Evolutionary conservation across 2,797 vertebrate genomes (phyloP).

Genomic region (Sebastes oblongus): DNA sequence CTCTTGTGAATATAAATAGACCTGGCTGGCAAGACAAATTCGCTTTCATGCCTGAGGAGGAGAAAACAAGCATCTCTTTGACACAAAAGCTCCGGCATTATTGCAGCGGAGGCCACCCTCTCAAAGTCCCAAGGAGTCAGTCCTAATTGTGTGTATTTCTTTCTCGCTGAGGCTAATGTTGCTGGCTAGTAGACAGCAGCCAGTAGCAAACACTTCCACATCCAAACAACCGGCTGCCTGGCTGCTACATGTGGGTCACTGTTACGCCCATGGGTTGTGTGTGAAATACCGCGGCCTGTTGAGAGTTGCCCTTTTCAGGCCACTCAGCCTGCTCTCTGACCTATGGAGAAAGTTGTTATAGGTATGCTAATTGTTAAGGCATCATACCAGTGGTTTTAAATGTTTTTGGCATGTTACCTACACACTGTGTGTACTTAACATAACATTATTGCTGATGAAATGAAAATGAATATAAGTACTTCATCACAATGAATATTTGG

Average conservation of each 20-base stretch:
- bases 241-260: conserved; percentile 59
- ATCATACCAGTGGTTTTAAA: neutral
- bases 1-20: conserved; percentile 82
- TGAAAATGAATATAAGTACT: neutral
- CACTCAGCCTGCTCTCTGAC: conserved; percentile 26
- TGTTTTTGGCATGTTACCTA: neutral
- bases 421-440: neutral
- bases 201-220: conserved; percentile 31
- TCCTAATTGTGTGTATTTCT: conserved; percentile 42
- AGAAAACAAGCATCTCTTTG: conserved; percentile 77
- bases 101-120: conserved; percentile 57
- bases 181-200: conserved; percentile 30
- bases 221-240: conserved; percentile 22
- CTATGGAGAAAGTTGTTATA: conserved; percentile 24
- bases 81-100: conserved; percentile 70
- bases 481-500: neutral
- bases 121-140: conserved; percentile 55
- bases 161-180: conserved; percentile 22
- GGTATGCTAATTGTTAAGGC: conserved; percentile 54
- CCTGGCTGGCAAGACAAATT: conserved; percentile 75
- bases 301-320: conserved; percentile 30
- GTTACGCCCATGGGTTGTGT: conserved; percentile 45
- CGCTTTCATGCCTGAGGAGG: conserved; percentile 74
- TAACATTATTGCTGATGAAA: neutral
- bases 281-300: conserved; percentile 57